Base-by-base conservation (phyloP, 2,113 vertebrate genomes). In the Psittacara wagleri region DNA sequence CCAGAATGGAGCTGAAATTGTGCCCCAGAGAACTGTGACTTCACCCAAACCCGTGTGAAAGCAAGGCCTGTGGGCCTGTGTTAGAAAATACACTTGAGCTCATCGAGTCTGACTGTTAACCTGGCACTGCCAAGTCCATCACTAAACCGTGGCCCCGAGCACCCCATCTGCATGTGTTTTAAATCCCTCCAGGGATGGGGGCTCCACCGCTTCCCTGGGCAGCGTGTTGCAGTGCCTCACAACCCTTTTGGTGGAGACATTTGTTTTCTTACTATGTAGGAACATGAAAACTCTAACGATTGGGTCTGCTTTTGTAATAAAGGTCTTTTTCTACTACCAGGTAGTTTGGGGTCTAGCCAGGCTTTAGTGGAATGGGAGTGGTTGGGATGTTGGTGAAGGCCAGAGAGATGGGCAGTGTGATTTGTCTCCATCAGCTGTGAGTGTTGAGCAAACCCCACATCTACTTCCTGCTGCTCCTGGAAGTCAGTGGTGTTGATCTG, bases 31-130 rank as follows among this genome's bases (percentile, higher is more conserved):
- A 79, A 3, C 37, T 25, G 18, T 29, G 66, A 6, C 41, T 44
- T 62, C 39, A 20, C 3, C 46, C n/a, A 2, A 0, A 10, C 17
- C 39, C 0, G 6, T 41, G 44, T 33, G 13, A 16, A 29, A 15
- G 41, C 9, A 7, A 18, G 1, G 31, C 3, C 46, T 2, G 41
- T 0, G 46, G 35, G 72, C 81, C 31, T 57, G 20, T 22, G 14
- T 29, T n/a, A 37, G 46, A 52, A 72, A n/a, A 46, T 25, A 12
- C 17, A 33, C n/a, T 75, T 59, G 55, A 31, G 23, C 57, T 59
- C 57, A 11, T 64, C 13, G 11, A 64, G 7, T 33, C 17, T 10
- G 11, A 41, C 37, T 62, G 35, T 62, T 37, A 37, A 62, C 35
- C 33, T 14, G 4, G 57, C 57, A 10, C 57, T 63, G 62, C 62